Evolutionary conservation across 2,888 invertebrate species (phyloP).

Genomic region (Esperia sulphurella): DNA sequence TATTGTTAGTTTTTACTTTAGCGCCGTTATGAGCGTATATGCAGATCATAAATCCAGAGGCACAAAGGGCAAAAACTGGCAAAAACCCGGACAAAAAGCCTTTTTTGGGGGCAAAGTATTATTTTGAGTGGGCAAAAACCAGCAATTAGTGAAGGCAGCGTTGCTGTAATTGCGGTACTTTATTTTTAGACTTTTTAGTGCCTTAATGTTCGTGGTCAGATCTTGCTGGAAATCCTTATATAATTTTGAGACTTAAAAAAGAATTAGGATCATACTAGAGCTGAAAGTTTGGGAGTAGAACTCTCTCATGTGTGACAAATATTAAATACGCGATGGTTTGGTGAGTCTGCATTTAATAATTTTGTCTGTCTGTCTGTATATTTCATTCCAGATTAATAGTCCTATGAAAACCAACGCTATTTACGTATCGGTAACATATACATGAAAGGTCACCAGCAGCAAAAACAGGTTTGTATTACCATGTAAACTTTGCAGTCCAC

Average conservation of each 20-base stretch:
- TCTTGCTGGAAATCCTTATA: neutral
- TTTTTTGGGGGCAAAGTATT: slow-evolving; percentile 8
- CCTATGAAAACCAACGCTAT: too few species aligned
- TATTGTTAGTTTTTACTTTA: slow-evolving; percentile 13
- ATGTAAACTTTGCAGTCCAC: too few species aligned
- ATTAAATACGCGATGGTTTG: too few species aligned
- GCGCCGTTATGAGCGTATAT: slow-evolving; percentile 12
- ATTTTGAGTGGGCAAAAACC: slow-evolving; percentile 13
- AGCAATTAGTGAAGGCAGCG: slow-evolving; percentile 14
- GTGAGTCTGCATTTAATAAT: too few species aligned
- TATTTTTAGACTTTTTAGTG: slow-evolving; percentile 10
- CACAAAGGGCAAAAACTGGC: slow-evolving; percentile 7
- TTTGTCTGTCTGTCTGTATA: too few species aligned
- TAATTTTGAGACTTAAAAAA: neutral
- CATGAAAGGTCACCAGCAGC: too few species aligned
- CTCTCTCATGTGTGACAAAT: too few species aligned
- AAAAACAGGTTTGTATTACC: too few species aligned
- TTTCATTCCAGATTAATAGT: too few species aligned
- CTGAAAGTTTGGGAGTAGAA: too few species aligned
- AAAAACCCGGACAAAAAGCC: slow-evolving; percentile 7
- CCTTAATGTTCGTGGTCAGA: neutral
- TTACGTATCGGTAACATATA: too few species aligned
- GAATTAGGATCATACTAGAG: too few species aligned
- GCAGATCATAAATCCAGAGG: slow-evolving; percentile 8
- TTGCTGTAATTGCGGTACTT: slow-evolving; percentile 12